Evolutionary conservation across 2,797 vertebrate genomes (phyloP), one percentile per base, ranked within the genome.

Genomic region (Emydoidea blandingii): DNA sequence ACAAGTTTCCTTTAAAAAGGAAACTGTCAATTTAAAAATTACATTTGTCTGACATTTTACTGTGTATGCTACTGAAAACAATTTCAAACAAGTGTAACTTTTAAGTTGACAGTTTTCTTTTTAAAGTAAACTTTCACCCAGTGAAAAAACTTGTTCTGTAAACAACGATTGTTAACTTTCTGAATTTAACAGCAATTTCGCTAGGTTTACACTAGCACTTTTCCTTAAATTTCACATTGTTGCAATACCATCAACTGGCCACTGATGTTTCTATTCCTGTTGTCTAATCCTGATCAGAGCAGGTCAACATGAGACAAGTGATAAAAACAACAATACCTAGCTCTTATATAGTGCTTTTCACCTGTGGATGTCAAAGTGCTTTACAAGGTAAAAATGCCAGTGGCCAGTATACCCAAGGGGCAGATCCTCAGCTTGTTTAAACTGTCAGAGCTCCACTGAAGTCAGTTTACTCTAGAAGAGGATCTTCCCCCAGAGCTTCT

Each of bases 41-140:
- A 31, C 16, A 37, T 27, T 31, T 29, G 19, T 8, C 52, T 29
- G 25, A 62, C 29, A 8, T 72, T 95, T 62, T 65, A 31, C 15
- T 79, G 76, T 0, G n/a, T 68, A 37, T 11, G 19, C 0, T 18
- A 49, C 5, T 1, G 1, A 89, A 91, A 95, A 83, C 0, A 57
- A 29, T 8, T 80, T 74, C 27, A 74, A 12, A 37, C 0, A 21
- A 53, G 15, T 1, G 8, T 0, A 23, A 68, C 47, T 91, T 94
- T 84, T 25, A 81, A 81, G 19, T 49, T 82, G 19, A 54, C 50
- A 1, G 14, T 50, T 95, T 41, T 29, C 41, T 7, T 76, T 76
- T 47, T 44, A 76, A 27, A 76, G 72, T 29, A 76, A 44, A 76
- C 72, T 44, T 76, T 44, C 15, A 27, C 4, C 15, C 44, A 49